These are phyloP conservation scores for Eristalis pertinax DNA, from an alignment of 2,888 invertebrate species.

Conservation along the genomic window DNA sequence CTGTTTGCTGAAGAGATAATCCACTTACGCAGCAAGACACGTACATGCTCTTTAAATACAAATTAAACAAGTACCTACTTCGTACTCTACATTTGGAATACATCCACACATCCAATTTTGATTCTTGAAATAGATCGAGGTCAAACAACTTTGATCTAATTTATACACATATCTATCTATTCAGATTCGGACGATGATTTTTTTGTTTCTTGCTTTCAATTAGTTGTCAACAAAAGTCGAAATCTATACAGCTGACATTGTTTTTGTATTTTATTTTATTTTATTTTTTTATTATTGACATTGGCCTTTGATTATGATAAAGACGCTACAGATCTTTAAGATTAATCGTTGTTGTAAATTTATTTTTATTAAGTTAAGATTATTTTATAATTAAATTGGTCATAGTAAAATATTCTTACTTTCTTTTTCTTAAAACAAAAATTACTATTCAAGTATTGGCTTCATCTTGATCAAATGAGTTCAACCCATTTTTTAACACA, in stretches of 20 bases:
- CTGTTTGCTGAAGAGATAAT: constrained; percentile 45
- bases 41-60: constrained; percentile 11
- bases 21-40: constrained; percentile 31
- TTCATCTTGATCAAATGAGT: too few relatives aligned
- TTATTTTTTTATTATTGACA: background rate
- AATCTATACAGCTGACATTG: background rate
- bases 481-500: too few relatives aligned
- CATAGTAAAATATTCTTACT: background rate
- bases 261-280: background rate
- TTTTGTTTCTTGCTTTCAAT: constrained; percentile 17
- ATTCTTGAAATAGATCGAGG: constrained; percentile 68
- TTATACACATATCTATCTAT: constrained; percentile 6
- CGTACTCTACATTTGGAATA: constrained; percentile 36
- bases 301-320: background rate
- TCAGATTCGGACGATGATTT: background rate
- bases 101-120: constrained; percentile 36
- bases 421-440: background rate
- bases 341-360: too few relatives aligned
- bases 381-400: too few relatives aligned
- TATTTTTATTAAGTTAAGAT: background rate
- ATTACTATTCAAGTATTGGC: too few relatives aligned
- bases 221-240: background rate
- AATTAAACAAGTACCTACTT: background rate
- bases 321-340: too few relatives aligned
- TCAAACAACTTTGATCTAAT: constrained; percentile 69